Evolutionary conservation across 2,797 vertebrate species (phyloP).

Genomic region (Pseudochirops cupreus): DNA sequence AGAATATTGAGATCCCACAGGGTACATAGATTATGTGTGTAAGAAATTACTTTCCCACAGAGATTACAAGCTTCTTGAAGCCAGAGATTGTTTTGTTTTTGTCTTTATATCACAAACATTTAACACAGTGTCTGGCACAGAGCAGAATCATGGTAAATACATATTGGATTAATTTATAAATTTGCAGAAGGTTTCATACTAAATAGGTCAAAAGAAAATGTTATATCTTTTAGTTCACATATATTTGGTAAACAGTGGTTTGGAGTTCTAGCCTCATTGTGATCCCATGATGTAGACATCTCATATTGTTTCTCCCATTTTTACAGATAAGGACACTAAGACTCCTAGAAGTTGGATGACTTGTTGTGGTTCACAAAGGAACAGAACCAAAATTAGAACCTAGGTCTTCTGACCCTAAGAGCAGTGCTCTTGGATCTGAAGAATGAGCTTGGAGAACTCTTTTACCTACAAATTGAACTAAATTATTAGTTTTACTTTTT

Average conservation of each 20-base stretch:
- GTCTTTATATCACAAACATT: neutral
- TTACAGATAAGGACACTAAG: neutral
- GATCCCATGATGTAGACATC: neutral
- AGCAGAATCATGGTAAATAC: neutral
- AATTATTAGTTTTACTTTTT: neutral
- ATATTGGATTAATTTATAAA: neutral
- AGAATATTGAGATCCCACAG: neutral
- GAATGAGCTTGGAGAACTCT: neutral
- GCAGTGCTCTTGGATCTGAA: neutral
- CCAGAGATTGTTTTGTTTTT: neutral
- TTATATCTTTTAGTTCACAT: neutral
- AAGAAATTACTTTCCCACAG: neutral
- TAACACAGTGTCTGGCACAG: neutral
- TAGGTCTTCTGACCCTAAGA: neutral
- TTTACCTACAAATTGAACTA: neutral
- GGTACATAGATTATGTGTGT: neutral
- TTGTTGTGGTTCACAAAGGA: neutral
- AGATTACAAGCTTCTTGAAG: neutral
- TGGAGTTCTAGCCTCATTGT: neutral
- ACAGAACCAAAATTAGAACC: neutral
- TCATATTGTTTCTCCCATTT: neutral
- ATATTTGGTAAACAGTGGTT: neutral
- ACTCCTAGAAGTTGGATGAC: neutral
- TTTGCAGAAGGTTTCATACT: neutral
- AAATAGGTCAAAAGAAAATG: neutral